Evolutionary conservation across 2,888 invertebrate species (phyloP).

Genomic region (Marronus borbonicus): DNA sequence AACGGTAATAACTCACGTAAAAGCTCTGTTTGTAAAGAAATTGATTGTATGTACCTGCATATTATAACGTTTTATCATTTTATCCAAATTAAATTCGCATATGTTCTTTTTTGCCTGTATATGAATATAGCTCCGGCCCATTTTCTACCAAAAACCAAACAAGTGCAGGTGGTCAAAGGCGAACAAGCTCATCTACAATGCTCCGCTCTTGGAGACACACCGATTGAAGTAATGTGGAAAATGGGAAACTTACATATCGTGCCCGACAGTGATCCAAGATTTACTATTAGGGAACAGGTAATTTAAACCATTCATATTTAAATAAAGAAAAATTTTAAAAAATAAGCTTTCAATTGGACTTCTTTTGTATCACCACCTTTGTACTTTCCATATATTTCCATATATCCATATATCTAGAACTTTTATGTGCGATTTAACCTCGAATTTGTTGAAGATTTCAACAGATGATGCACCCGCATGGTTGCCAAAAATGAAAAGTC

Average conservation of each 20-base stretch:
- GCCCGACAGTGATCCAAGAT: slow-evolving; percentile 82
- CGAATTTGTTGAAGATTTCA: no score
- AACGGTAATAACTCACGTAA: slow-evolving; percentile 78
- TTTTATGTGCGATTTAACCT: no score
- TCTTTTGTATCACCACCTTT: no score
- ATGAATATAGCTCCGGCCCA: slow-evolving; percentile 82
- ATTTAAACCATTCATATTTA: background rate
- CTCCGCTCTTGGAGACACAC: slow-evolving; percentile 90
- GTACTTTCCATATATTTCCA: no score
- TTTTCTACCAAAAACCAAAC: slow-evolving; percentile 87
- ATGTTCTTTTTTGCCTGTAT: background rate
- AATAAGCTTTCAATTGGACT: no score
- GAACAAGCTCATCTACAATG: slow-evolving; percentile 89
- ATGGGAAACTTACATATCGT: slow-evolving; percentile 83
- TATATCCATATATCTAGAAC: no score
- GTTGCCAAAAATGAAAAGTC: no score
- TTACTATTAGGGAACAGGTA: slow-evolving; percentile 83
- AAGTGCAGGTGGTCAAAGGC: slow-evolving; percentile 86
- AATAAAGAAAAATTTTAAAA: no score
- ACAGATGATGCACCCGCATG: no score
- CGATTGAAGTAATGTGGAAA: slow-evolving; percentile 89
- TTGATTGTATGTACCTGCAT: background rate
- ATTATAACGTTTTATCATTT: background rate
- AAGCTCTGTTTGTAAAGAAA: no score
- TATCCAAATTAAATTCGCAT: background rate